Conservation (phyloP, 2,888 invertebrate species). For the Drosophila pullipes region DNA sequence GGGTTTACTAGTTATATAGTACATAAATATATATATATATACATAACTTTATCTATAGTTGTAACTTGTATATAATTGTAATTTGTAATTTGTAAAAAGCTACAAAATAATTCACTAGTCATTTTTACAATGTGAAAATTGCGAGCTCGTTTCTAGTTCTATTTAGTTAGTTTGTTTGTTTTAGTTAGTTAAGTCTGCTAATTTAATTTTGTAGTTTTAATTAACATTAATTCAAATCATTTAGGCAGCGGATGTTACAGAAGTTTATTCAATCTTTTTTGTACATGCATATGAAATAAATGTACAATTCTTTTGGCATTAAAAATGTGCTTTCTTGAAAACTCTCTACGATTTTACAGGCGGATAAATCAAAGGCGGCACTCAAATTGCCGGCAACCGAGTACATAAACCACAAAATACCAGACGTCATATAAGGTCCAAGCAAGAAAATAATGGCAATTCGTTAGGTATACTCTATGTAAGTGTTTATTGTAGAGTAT, state of each 20-base stretch:
- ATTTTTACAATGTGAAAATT: slow-evolving; percentile 83
- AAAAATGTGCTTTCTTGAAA: background rate
- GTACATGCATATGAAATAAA: slow-evolving; percentile 45
- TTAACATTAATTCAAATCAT: slow-evolving; percentile 19
- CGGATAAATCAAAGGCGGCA: slow-evolving; percentile 38
- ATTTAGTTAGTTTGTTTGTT: slow-evolving; percentile 31
- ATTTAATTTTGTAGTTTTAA: slow-evolving; percentile 34
- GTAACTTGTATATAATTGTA: slow-evolving; percentile 52
- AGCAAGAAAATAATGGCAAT: slow-evolving; percentile 11
- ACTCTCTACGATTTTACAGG: slow-evolving; percentile 6
- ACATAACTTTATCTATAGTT: slow-evolving; percentile 8
- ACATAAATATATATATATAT: slow-evolving; percentile 6
- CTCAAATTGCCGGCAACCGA: slow-evolving; percentile 7
- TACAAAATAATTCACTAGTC: slow-evolving; percentile 82
- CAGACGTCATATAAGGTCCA: slow-evolving; percentile 31
- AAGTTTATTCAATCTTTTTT: slow-evolving; percentile 35
- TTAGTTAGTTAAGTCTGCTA: slow-evolving; percentile 48
- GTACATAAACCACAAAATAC: slow-evolving; percentile 20
- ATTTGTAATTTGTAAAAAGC: slow-evolving; percentile 49
- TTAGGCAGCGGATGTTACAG: slow-evolving; percentile 57
- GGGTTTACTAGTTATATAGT: slow-evolving; percentile 65
- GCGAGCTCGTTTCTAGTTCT: slow-evolving; percentile 78
- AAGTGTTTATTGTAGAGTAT: background rate
- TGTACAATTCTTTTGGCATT: slow-evolving; percentile 30
- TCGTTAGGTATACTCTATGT: slow-evolving; percentile 15